phyloP scores from a whole-genome alignment of 1,140 invertebrate species.

The Camponotus pennsylvanicus region DNA sequence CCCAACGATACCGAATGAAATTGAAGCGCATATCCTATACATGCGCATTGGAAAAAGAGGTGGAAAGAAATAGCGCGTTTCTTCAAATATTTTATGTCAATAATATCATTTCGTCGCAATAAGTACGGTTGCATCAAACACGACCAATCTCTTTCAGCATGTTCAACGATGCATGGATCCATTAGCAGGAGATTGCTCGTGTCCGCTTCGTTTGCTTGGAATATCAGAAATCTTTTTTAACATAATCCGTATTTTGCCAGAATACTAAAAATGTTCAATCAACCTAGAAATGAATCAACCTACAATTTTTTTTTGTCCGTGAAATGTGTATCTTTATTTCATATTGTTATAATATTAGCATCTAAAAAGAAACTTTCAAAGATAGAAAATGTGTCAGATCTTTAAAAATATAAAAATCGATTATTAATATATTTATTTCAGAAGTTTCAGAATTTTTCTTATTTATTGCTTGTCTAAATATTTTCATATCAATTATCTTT shows the following conservation, averaged over 20 bases:
- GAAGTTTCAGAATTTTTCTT: neutral
- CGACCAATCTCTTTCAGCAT: slow-evolving; percentile 37
- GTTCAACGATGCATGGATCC: slow-evolving; percentile 18
- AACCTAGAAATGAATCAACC: neutral
- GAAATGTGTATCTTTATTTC: neutral
- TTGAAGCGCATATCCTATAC: slow-evolving; percentile 66
- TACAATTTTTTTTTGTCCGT: neutral
- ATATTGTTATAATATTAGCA: neutral
- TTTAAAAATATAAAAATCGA: neutral
- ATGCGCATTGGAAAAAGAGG: slow-evolving; percentile 19
- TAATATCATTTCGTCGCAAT: slow-evolving; percentile 54
- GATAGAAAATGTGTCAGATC: neutral
- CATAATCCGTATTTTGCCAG: slow-evolving; percentile 13
- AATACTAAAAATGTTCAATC: neutral
- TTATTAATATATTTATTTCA: neutral
- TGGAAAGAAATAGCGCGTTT: slow-evolving; percentile 28
- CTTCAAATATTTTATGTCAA: slow-evolving; percentile 67
- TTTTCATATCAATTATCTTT: neutral
- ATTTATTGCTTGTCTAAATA: neutral
- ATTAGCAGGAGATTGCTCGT: slow-evolving; percentile 32
- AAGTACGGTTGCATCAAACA: slow-evolving; percentile 35
- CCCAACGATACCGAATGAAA: slow-evolving; percentile 64
- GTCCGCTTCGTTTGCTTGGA: slow-evolving; percentile 52
- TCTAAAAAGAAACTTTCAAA: neutral
- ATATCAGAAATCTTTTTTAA: slow-evolving; percentile 39